phyloP scores from a whole-genome alignment of 2,888 invertebrate species.

The Aphodius sticticus region DNA sequence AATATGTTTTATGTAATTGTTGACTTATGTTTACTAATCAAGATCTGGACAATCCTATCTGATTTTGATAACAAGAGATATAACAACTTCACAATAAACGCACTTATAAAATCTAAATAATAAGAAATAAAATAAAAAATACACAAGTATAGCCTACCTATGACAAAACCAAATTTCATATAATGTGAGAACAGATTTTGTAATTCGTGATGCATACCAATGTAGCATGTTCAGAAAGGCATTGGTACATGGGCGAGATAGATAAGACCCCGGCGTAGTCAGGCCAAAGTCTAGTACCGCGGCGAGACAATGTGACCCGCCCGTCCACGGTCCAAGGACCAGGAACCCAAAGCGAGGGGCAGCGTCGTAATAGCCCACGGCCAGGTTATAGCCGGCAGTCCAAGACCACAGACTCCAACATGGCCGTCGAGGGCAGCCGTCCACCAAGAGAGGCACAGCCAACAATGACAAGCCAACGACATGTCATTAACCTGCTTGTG shows the following conservation, averaged over 20 bases:
- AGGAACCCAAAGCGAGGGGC: slow-evolving; percentile 47
- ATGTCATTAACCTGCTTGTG: slow-evolving; percentile 59
- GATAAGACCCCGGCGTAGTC: slow-evolving; percentile 42
- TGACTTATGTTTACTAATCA: not conserved
- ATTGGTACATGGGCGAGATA: slow-evolving; percentile 42
- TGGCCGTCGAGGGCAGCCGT: slow-evolving; percentile 50
- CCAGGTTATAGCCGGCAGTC: slow-evolving; percentile 49
- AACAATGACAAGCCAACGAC: slow-evolving; percentile 55
- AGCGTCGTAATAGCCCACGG: slow-evolving; percentile 46
- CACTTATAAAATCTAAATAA: slow-evolving; percentile 7
- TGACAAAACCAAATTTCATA: slow-evolving; percentile 43
- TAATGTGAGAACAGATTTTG: slow-evolving; percentile 42
- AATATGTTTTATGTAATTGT: too few relatives aligned
- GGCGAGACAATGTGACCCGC: slow-evolving; percentile 47
- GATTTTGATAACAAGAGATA: slow-evolving; percentile 14
- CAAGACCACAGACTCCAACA: slow-evolving; percentile 55
- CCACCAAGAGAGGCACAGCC: slow-evolving; percentile 58
- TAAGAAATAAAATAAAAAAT: slow-evolving; percentile 41
- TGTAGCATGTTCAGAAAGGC: slow-evolving; percentile 44
- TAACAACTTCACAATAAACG: not conserved
- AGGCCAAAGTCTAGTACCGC: slow-evolving; percentile 42
- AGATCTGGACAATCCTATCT: not conserved
- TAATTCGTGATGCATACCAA: slow-evolving; percentile 46
- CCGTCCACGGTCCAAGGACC: slow-evolving; percentile 49
- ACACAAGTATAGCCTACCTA: slow-evolving; percentile 46